Evolutionary conservation across 2,888 invertebrate species (phyloP), one percentile per base, ranked within the genome.

Genomic region (Drosophila quinaria): DNA sequence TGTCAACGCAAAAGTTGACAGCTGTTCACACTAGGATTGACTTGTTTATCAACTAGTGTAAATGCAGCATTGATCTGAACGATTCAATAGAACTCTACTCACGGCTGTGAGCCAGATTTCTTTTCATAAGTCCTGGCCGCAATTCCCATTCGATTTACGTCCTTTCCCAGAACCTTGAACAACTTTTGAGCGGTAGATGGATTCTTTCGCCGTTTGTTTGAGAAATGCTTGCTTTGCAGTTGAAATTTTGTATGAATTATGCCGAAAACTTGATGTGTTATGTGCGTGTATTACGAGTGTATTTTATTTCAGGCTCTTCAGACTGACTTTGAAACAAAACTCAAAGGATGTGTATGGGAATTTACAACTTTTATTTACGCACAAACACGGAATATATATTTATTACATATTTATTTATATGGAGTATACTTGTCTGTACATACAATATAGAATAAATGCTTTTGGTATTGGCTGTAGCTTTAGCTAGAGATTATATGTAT

Each of bases 381-480:
- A 74, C 56, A 76, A 67, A 76, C 54, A 63, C 37, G 41, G 39
- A 58, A 65, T 62, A 56, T 64, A 56, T 19, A 49, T 11, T 73
- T 60, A 61, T 76, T 76, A 78, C 58, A 63, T 42, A 22, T 22
- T 33, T 33, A 46, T 42, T 76, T 60, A 63, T 49, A 62, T 33
- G 51, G 25, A n/a, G 4, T 56, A 37, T 54, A 55, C 33, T 63
- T 68, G 46, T 66, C 35, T 72, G 35, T 56, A 33, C 67, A 52
- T 81, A 54, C 74, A 79, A 25, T 78, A 85, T 75, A 81, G 81
- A 81, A 72, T 85, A 85, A 85, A 85, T 85, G 84, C 84, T 80
- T 85, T 84, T 84, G 86, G 86, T 85, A 81, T 86, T 83, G 78
- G 86, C 83, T 80, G 42, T 49, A 72, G 72, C 62, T 65, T 71